Evolutionary conservation across 2,888 invertebrate species (phyloP), one percentile per base, ranked within the genome.

Genomic region (Schizaphis graminum): DNA sequence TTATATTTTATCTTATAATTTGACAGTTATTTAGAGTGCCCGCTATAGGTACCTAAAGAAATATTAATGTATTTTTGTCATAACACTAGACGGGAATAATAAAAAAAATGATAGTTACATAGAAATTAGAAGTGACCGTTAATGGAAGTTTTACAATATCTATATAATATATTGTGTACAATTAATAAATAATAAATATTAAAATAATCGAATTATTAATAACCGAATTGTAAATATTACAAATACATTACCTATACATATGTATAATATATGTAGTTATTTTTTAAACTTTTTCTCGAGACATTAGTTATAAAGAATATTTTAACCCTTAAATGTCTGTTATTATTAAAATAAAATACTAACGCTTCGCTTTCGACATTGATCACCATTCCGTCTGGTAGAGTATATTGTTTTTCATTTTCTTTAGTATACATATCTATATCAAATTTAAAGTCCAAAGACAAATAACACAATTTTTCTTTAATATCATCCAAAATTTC

Each of bases 401-500:
- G 96, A 96, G 98, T 98, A 96, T 98, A 99, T 95, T 98, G 98
- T 96, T 99, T 99, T 96, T 99, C 98, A 95, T 98, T 96, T 44
- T 89, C 88, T 98, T 98, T 95, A 98, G 98, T 95, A 98, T 98
- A 96, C 98, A 98, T 98, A 98, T 98, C 28, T 41, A 5, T 56
- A 96, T 98, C 98, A 96, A 98, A 98, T 96, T 98, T 98, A 96
- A 98, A 98, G 97, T 98, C 98, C 95, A 98, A 96, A 94, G 98
- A 98, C 95, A 98, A 98, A 96, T 98, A 98, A 97, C 98, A 98
- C 95, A 98, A 97, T 96, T 98, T 98, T 96, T 98, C 98, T 97
- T 98, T 98, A 96, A 99, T 98, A 96, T 99, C 98, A 95, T 98
- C 97, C 95, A 99, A 98, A 96, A 98, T 98, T 97, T 99, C 99